Conservation (phyloP, 2,797 vertebrate species). For the Remorina albescens region DNA sequence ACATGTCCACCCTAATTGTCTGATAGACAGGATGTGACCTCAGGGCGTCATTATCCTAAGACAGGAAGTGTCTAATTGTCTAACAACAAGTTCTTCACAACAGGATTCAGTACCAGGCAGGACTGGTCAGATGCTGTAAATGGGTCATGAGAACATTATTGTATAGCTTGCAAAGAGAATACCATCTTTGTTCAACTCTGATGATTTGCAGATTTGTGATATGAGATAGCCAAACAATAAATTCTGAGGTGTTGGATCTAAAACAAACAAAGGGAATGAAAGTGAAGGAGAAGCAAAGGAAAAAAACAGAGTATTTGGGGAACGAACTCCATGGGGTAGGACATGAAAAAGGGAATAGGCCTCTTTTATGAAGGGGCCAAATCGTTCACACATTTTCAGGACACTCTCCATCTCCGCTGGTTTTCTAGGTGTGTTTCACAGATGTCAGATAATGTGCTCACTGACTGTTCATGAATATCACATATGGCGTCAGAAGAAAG, state of each 20-base stretch:
- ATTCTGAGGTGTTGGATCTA: conserved; percentile 10
- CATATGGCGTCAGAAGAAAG: conserved; percentile 54
- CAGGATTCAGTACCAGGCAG: conserved; percentile 39
- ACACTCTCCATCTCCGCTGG: conserved; percentile 67
- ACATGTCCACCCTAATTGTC: conserved; percentile 55
- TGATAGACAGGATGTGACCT: conserved; percentile 79
- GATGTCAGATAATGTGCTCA: conserved; percentile 80
- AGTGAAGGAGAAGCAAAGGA: conserved; percentile 27
- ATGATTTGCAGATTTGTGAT: conserved; percentile 36
- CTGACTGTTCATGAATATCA: conserved; percentile 74
- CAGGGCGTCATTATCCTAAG: conserved; percentile 70
- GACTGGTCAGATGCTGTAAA: conserved; percentile 14
- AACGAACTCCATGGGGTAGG: conserved; percentile 72
- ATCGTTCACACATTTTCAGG: conserved; percentile 86
- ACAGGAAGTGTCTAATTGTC: conserved; percentile 78
- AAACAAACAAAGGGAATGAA: conserved; percentile 44
- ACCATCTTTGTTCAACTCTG: conserved; percentile 16
- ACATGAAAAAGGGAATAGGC: conserved; percentile 84
- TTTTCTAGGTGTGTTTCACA: conserved; percentile 81
- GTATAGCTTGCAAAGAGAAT: neutral
- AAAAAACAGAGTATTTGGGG: conserved; percentile 14
- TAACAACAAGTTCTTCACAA: conserved; percentile 69
- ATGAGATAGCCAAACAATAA: conserved; percentile 1
- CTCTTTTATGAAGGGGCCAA: conserved; percentile 84
- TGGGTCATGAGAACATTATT: neutral